These are phyloP conservation scores for Chelonia mydas DNA, from an alignment of 2,797 vertebrate genomes.

Conservation along the genomic window DNA sequence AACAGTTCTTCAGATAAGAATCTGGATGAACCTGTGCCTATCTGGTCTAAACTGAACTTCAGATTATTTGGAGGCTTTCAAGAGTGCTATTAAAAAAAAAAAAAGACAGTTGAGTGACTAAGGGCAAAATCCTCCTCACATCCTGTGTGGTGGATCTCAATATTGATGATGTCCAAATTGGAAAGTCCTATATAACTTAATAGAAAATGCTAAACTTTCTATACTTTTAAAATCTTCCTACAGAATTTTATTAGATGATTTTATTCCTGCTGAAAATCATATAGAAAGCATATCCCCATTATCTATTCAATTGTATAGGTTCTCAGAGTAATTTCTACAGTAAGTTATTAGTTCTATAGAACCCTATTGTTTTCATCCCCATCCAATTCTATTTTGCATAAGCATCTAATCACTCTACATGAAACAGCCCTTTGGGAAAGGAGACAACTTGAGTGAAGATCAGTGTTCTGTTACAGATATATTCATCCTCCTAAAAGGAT, in stretches of 20 bases:
- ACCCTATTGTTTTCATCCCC: constrained; percentile 18
- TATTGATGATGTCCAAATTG: background rate
- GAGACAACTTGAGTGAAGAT: background rate
- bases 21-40: background rate
- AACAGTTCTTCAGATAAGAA: background rate
- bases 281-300: background rate
- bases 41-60: background rate
- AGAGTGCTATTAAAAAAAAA: background rate
- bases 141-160: background rate
- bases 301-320: background rate
- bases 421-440: background rate
- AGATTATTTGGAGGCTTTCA: background rate
- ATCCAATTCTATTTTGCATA: constrained; percentile 44
- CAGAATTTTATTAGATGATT: background rate
- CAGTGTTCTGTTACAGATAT: background rate
- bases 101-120: fast-evolving
- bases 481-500: background rate
- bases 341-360: constrained; percentile 18
- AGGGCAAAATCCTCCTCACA: background rate
- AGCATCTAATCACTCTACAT: constrained; percentile 14
- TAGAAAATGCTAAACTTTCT: background rate
- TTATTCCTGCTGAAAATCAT: background rate
- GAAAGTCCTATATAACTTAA: background rate
- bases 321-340: background rate
- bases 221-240: background rate